phyloP scores from a whole-genome alignment of 1,140 invertebrate species.

The Drosophila arizonae region DNA sequence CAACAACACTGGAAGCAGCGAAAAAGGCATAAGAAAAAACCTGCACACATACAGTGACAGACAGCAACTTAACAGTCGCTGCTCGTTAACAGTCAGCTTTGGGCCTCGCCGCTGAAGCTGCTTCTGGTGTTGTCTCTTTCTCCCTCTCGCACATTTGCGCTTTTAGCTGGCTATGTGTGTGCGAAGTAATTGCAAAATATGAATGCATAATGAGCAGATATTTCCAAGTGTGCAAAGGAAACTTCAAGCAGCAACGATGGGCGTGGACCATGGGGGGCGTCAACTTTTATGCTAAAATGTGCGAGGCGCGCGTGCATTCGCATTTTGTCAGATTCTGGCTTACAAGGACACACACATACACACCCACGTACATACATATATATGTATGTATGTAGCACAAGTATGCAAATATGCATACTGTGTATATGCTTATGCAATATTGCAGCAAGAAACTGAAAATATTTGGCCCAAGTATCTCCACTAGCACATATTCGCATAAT shows the following conservation, averaged over 20 bases:
- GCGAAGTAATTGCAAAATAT: constrained; percentile 77
- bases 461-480: constrained; percentile 17
- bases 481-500: constrained; percentile 36
- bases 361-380: neutral
- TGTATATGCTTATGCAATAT: neutral
- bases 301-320: constrained; percentile 69
- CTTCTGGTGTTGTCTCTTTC: constrained; percentile 41
- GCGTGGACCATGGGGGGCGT: constrained; percentile 11
- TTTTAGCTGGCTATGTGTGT: constrained; percentile 59
- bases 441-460: constrained; percentile 19
- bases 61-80: constrained; percentile 69
- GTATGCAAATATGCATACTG: neutral
- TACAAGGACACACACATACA: constrained; percentile 57
- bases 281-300: constrained; percentile 78
- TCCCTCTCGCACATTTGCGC: constrained; percentile 46
- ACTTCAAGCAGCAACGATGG: constrained; percentile 52
- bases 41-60: constrained; percentile 24
- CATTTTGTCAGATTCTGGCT: constrained; percentile 61
- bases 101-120: constrained; percentile 13
- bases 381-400: neutral
- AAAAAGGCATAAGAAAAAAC: constrained; percentile 16
- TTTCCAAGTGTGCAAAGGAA: constrained; percentile 72
- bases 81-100: constrained; percentile 51
- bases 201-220: constrained; percentile 80
- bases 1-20: constrained; percentile 24